These are phyloP conservation scores for Protobothrops flavoviridis DNA, from an alignment of 2,113 vertebrate genomes.

Conservation along the genomic window DNA sequence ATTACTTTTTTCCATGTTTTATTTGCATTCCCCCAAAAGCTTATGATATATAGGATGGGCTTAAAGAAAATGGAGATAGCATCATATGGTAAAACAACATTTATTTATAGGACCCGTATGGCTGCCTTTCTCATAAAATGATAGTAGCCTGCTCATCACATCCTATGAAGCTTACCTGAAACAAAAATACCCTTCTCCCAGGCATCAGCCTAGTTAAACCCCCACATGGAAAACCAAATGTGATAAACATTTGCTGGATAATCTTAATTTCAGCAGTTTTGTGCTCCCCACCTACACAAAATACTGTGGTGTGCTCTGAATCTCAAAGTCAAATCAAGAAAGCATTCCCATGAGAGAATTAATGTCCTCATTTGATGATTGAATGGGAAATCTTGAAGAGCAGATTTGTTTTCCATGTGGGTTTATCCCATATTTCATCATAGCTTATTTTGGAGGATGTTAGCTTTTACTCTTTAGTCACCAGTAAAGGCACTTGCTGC, in stretches of 20 bases:
- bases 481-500: neutral
- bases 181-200: neutral
- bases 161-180: neutral
- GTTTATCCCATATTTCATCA: neutral
- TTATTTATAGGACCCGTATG: neutral
- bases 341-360: neutral
- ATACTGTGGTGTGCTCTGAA: neutral
- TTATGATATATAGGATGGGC: neutral
- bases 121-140: neutral
- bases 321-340: neutral
- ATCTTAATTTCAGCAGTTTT: neutral
- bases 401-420: neutral
- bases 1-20: neutral
- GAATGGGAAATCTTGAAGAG: neutral
- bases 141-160: neutral
- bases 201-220: neutral
- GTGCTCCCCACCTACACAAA: neutral
- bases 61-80: neutral
- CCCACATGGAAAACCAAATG: neutral
- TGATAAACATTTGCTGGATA: neutral
- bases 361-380: neutral
- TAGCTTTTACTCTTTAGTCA: neutral
- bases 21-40: neutral
- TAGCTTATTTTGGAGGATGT: neutral
- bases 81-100: neutral